Percentiles rank a stretch among this genome's conserved stretches.
Conservation (phyloP, 2,888 invertebrate genomes). For the Heliconius aoede region DNA sequence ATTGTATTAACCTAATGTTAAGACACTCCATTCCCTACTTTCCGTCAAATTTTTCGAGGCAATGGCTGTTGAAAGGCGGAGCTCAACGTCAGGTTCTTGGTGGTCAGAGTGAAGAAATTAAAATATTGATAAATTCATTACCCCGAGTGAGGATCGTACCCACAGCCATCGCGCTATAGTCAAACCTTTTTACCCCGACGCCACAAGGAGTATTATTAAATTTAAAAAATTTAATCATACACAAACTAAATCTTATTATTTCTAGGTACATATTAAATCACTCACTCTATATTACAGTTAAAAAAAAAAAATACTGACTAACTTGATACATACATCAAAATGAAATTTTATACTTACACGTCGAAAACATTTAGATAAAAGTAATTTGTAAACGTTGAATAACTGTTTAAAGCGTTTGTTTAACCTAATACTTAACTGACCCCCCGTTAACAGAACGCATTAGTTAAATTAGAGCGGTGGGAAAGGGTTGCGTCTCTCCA, state of each 20-base stretch:
- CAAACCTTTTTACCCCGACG: too few species aligned
- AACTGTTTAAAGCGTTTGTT: slow-evolving; percentile 72
- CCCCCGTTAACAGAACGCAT: slow-evolving; percentile 73
- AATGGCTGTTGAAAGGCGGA: too few species aligned
- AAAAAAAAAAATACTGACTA: not conserved
- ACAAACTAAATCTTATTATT: not conserved
- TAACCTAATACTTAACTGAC: slow-evolving; percentile 70
- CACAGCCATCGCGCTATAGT: too few species aligned
- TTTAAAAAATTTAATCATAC: not conserved
- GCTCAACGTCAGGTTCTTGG: too few species aligned
- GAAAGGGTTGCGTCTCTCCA: slow-evolving; percentile 72
- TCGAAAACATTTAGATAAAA: slow-evolving; percentile 43
- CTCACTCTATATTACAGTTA: not conserved
- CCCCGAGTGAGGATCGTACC: too few species aligned
- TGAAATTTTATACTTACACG: slow-evolving; percentile 26
- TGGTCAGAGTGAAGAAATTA: too few species aligned
- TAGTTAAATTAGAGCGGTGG: slow-evolving; percentile 84
- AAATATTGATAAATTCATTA: too few species aligned
- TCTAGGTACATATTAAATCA: not conserved
- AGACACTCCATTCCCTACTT: too few species aligned
- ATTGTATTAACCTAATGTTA: too few species aligned
- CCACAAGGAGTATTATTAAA: not conserved
- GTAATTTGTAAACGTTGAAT: slow-evolving; percentile 73
- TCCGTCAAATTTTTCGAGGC: too few species aligned
- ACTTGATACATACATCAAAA: not conserved